Conservation (phyloP, 2,113 vertebrate species). For the Hypanus sabinus region DNA sequence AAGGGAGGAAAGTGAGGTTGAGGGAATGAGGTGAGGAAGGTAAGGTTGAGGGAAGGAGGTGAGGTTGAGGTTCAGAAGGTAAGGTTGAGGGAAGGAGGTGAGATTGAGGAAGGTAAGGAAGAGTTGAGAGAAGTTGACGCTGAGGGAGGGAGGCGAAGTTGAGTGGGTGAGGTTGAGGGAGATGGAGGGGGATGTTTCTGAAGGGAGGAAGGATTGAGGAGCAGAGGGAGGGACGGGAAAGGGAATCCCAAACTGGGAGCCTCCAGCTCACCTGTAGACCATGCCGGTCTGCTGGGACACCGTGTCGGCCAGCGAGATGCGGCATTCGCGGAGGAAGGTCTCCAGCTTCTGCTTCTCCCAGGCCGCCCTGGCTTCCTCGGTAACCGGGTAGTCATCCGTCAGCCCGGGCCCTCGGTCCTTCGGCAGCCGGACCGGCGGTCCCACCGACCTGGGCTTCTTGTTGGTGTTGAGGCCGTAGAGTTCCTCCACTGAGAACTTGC, state of each 20-base stretch:
- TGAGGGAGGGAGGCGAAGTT: no score
- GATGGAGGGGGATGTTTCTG: no score
- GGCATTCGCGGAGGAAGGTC: conserved; percentile 59
- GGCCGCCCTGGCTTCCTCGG: conserved; percentile 37
- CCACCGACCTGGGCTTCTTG: conserved; percentile 54
- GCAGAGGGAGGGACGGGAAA: background rate
- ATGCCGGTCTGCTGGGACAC: conserved; percentile 54
- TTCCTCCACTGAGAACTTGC: conserved; percentile 67
- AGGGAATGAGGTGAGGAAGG: background rate
- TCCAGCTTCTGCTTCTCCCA: conserved; percentile 57
- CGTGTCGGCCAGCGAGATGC: conserved; percentile 54
- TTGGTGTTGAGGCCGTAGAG: conserved; percentile 64
- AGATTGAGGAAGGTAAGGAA: background rate
- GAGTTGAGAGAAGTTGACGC: no score
- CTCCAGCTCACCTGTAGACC: conserved; percentile 39
- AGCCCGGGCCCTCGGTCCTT: conserved; percentile 41
- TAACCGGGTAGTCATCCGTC: conserved; percentile 41
- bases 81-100: background rate
- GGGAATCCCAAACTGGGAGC: no score
- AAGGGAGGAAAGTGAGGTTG: no score
- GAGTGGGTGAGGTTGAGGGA: no score
- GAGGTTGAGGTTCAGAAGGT: no score
- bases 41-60: no score
- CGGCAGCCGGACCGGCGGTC: background rate
- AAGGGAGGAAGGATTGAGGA: no score